Conservation (phyloP, 2,797 vertebrate species). For the Catharus ustulatus region DNA sequence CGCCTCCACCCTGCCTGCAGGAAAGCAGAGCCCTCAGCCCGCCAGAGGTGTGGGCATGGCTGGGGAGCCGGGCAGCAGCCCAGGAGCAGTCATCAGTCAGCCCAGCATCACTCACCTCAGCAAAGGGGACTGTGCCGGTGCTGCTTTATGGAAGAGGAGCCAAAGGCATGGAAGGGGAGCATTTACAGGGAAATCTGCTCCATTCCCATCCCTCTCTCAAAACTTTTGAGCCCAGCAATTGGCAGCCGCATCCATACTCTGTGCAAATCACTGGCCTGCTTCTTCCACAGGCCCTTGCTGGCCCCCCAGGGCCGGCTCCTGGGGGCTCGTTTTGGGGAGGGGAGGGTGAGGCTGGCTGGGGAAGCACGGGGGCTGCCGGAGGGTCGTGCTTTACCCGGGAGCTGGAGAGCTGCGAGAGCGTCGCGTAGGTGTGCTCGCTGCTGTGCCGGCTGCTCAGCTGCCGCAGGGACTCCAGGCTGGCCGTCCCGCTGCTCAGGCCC, state of each 20-base stretch:
- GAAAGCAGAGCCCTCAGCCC: not conserved
- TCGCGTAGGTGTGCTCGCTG: constrained; percentile 73
- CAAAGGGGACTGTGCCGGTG: not conserved
- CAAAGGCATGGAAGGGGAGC: accelerated
- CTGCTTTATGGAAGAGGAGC: not conserved
- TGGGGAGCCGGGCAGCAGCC: not conserved
- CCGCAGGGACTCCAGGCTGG: constrained; percentile 77
- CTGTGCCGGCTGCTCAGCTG: constrained; percentile 71
- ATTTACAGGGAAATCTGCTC: not conserved
- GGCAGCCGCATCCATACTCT: not conserved
- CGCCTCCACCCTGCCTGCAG: not conserved
- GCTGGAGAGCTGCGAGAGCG: constrained; percentile 76
- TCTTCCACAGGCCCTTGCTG: not conserved
- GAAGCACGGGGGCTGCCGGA: not conserved
- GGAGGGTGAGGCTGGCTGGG: not conserved
- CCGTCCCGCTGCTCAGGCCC: constrained; percentile 73
- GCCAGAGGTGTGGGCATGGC: not conserved
- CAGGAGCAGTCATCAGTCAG: not conserved
- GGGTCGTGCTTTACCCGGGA: constrained; percentile 74
- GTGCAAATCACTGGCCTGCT: not conserved
- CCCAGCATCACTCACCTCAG: not conserved
- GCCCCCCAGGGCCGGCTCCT: not conserved
- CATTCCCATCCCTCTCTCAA: not conserved
- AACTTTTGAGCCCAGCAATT: not conserved
- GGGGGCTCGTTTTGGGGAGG: not conserved